Conservation (phyloP, 2,888 invertebrate genomes). For the Podabrus alpinus region DNA sequence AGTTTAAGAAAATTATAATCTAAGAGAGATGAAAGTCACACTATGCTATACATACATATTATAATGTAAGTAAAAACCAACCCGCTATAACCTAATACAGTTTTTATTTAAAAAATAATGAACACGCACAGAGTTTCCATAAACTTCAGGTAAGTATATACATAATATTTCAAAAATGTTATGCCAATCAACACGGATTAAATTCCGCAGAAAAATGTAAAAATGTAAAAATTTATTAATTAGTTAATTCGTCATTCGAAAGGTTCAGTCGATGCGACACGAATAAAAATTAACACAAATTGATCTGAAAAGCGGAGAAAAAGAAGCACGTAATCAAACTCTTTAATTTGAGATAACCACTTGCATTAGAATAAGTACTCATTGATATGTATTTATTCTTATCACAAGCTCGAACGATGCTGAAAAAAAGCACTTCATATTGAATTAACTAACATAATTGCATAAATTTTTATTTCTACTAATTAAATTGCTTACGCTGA, state of each 20-base stretch:
- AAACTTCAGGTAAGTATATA: no score
- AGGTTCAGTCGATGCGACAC: neutral
- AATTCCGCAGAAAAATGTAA: neutral
- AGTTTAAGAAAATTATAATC: neutral
- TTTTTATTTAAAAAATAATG: neutral
- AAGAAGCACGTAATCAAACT: constrained; percentile 21
- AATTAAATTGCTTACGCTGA: neutral
- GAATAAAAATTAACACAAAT: constrained; percentile 2
- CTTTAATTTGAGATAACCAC: constrained; percentile 19
- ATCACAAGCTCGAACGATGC: neutral
- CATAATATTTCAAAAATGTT: neutral
- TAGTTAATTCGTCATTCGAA: neutral
- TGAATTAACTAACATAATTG: neutral
- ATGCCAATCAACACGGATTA: neutral
- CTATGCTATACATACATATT: no score
- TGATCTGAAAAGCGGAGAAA: constrained; percentile 1
- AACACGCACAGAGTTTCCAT: neutral
- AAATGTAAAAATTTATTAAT: neutral
- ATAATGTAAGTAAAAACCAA: no score
- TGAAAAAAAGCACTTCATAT: neutral
- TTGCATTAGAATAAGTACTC: constrained; percentile 10
- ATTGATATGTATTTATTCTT: constrained; percentile 24
- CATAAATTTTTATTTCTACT: neutral
- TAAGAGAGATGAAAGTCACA: neutral
- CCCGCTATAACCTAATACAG: no score